Base-by-base conservation (phyloP, 2,888 invertebrate species). In the Suillia variegata region DNA sequence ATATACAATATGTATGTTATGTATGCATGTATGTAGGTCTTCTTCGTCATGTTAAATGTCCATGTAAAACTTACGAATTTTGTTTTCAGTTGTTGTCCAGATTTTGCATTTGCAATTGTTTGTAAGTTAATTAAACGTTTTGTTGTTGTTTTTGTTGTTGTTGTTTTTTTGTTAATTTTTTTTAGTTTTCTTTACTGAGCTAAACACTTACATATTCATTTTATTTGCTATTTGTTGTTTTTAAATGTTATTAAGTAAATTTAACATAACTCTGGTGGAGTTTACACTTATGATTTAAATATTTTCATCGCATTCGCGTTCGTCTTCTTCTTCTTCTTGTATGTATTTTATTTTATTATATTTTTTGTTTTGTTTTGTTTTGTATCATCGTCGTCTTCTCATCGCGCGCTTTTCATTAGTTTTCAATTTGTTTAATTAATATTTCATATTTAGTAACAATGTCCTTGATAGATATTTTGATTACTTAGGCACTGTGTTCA, bases 401-500 rank as follows among this genome's bases (percentile, higher is more conserved):
- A 13, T 50, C 26, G 26, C 33, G 10, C 17, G 17, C 33, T 31
- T n/a, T n/a, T 51, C 18, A 51, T 51, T 17, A 33, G 24, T 22
- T 24, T 17, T 15, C 3, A 56, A 38, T 64, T 56, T 57, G 31
- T 60, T 47, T 64, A 52, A 58, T 51, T 58, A 55, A 62, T 63
- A 65, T 64, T 65, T 64, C 61, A 62, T 63, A 68, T 71, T 74
- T 69, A 76, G 76, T 79, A 79, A 79, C 77, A 80, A 80, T 78
- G 77, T 79, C 75, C 77, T 79, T 77, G 75, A 78, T 71, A 76
- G 72, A 74, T 77, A 74, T 75, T 74, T 77, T 80, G 77, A 80
- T 80, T 80, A 80, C 78, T 79, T 80, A 80, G 80, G 80, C 80
- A 80, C 80, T 80, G 80, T 80, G 80, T 80, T 80, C 80, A 80